Base-by-base conservation (phyloP, 2,113 vertebrate genomes). In the Boulengeromyrus knoepffleri region DNA sequence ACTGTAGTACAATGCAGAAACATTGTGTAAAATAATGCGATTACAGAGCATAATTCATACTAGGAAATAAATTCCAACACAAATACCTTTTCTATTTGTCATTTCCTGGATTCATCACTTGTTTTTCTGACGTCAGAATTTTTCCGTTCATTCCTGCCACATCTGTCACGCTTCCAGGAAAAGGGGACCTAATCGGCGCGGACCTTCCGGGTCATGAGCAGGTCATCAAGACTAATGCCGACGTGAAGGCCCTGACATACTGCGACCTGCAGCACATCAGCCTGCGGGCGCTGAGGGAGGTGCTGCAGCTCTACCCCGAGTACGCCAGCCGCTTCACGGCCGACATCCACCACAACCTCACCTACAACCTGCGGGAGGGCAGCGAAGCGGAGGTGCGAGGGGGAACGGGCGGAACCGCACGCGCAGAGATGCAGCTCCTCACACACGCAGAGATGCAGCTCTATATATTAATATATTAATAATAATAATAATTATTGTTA, bases 181-280 rank as follows among this genome's bases (percentile, higher is more conserved):
- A 99, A 94, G 98, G 98, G 15, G 98, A 99, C 92, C 94, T 99
- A 94, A 98, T 99, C 88, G 98, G 98, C 0, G 97, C 97, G 0
- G 98, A 99, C 92, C 93, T 98, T 91, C 96, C 97, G 27, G 95
- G 93, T 92, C 93, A 92, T 24, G 97, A 96, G 66, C 96, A 96
- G 90, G 98, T 99, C 92, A 97, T 98, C 92, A 99, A 99, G 94
- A 98, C 97, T 74, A 98, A 98, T 0, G 98, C 98, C 0, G 98
- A 99, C 0, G 98, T 99, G 93, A 99, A 98, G 94, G 98, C 98
- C 0, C 93, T 99, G 94, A 99, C 98, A 90, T 99, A 99, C 95
- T 99, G 98, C 0, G 98, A 98, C 94, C 97, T 99, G 62, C 98
- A 99, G 94, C 96, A 98, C 91, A 96, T 99, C 31, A 96, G 96